Conservation (phyloP, 2,797 vertebrate species). For the Diglossa cyanea region DNA sequence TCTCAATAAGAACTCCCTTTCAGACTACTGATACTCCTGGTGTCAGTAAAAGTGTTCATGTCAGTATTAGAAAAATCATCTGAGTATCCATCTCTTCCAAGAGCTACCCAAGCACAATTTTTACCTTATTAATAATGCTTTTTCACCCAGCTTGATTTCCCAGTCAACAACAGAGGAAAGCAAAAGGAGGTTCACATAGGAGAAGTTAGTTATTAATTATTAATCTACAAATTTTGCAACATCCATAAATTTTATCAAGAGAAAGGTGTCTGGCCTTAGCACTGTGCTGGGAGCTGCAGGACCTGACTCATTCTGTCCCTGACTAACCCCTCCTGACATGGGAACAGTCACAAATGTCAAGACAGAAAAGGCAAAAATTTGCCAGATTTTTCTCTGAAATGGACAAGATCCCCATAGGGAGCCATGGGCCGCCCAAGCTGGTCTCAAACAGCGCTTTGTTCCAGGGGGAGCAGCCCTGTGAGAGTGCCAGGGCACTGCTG, state of each 20-base stretch:
- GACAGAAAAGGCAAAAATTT: not conserved
- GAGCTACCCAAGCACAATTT: not conserved
- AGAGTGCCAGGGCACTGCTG: not conserved
- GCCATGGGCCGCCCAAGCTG: not conserved
- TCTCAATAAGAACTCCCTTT: not conserved
- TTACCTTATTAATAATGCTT: not conserved
- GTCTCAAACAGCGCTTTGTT: not conserved
- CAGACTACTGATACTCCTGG: not conserved
- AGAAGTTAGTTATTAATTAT: not conserved
- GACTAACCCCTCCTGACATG: not conserved
- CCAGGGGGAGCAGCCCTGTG: not conserved
- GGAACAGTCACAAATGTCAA: not conserved
- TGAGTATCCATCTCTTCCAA: not conserved
- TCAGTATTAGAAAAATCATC: not conserved
- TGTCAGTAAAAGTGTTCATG: not conserved
- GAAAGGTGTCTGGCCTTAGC: not conserved
- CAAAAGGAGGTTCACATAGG: not conserved
- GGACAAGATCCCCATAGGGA: not conserved
- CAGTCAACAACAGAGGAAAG: not conserved
- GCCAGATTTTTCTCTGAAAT: not conserved
- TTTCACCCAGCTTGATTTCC: not conserved
- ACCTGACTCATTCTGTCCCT: fast-evolving
- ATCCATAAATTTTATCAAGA: not conserved
- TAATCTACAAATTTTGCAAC: not conserved
- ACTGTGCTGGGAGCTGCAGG: not conserved